Evolutionary conservation across 2,888 invertebrate genomes (phyloP).

Genomic region (Ommatoiulus sabulosus): DNA sequence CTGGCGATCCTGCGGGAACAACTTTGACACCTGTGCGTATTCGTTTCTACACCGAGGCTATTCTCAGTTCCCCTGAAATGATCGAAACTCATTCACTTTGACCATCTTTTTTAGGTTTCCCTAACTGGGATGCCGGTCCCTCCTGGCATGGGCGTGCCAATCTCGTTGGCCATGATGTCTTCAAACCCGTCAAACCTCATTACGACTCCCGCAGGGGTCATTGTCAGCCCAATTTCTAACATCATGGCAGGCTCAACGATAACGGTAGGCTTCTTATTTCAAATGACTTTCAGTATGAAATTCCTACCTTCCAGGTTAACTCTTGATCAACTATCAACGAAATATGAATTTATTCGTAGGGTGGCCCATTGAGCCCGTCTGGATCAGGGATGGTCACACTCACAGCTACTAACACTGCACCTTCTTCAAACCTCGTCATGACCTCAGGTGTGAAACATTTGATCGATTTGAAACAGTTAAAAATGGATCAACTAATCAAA

Average conservation of each 20-base stretch:
- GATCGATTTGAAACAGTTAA: not conserved
- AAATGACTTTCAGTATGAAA: too few relatives aligned
- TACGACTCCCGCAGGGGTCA: conserved; percentile 63
- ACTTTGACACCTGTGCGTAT: conserved; percentile 47
- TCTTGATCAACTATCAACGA: not conserved
- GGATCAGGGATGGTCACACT: not conserved
- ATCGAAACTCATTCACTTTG: not conserved
- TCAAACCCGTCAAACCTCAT: conserved; percentile 60
- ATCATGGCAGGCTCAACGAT: conserved; percentile 54
- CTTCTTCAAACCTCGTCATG: conserved; percentile 51
- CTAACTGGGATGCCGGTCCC: conserved; percentile 86
- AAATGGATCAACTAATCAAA: not conserved
- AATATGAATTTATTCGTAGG: conserved; percentile 38
- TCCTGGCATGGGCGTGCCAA: conserved; percentile 86
- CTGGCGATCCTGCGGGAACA: conserved; percentile 17
- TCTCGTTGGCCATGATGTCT: conserved; percentile 72
- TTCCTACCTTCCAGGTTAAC: too few relatives aligned
- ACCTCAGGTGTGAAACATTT: conserved; percentile 46
- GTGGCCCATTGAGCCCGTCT: conserved; percentile 12
- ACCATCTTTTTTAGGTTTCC: conserved; percentile 73
- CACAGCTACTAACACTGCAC: not conserved
- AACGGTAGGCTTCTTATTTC: not conserved
- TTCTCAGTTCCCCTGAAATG: not conserved
- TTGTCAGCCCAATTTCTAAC: conserved; percentile 63
- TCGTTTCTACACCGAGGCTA: not conserved